Evolutionary conservation across 2,888 invertebrate species (phyloP).

Genomic region (Crioceris asparagi): DNA sequence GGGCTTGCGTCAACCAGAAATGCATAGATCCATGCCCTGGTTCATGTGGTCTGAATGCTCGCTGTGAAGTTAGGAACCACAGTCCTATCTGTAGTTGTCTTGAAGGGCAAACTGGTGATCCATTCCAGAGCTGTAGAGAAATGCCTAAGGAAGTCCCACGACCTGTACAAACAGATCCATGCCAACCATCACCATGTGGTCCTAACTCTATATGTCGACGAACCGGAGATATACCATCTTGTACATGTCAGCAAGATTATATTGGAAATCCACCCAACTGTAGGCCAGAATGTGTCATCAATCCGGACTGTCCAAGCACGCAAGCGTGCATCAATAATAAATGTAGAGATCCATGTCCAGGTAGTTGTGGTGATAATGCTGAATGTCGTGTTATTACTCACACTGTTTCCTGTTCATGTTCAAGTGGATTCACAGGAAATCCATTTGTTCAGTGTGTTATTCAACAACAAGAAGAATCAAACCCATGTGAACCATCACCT

Average conservation of each 20-base stretch:
- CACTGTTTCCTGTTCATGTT: constrained; percentile 71
- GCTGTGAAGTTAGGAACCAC: constrained; percentile 46
- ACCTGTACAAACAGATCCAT: constrained; percentile 46
- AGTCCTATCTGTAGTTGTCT: constrained; percentile 45
- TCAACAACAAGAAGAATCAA: constrained; percentile 47
- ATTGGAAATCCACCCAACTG: constrained; percentile 73
- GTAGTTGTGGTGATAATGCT: constrained; percentile 69
- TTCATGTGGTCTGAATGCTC: constrained; percentile 43
- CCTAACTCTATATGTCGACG: constrained; percentile 65
- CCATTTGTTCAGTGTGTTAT: constrained; percentile 68
- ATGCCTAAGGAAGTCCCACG: constrained; percentile 38
- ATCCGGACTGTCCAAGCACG: constrained; percentile 66
- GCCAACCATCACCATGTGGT: constrained; percentile 71
- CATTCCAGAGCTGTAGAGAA: constrained; percentile 62
- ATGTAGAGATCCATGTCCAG: constrained; percentile 74
- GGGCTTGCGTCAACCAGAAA: constrained; percentile 44
- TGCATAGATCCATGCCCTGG: constrained; percentile 48
- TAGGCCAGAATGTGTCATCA: constrained; percentile 72
- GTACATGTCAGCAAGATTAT: constrained; percentile 63
- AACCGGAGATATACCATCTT: constrained; percentile 56
- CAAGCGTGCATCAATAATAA: constrained; percentile 71
- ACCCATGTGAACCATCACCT: constrained; percentile 77
- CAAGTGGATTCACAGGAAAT: constrained; percentile 65
- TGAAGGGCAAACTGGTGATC: constrained; percentile 59
- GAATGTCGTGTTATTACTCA: constrained; percentile 72